These are phyloP conservation scores for Globia sparganii DNA, from an alignment of 2,888 invertebrate genomes.

Conservation along the genomic window DNA sequence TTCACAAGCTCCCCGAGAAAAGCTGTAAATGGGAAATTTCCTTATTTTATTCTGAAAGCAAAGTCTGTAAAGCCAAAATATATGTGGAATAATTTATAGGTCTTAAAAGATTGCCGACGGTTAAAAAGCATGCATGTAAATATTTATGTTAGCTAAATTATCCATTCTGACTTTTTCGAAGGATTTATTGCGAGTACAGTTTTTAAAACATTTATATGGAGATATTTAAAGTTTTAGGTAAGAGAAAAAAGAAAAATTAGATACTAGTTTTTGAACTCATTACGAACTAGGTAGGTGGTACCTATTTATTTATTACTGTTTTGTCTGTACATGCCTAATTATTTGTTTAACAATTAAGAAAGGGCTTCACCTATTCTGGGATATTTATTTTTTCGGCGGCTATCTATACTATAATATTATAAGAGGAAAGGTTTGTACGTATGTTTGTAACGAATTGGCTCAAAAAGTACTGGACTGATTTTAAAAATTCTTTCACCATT, in stretches of 20 bases:
- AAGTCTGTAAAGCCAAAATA: conserved; percentile 23
- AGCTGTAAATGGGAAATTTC: conserved; percentile 9
- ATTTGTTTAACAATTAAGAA: no score
- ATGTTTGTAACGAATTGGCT: no score
- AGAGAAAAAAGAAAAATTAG: not conserved
- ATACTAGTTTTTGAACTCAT: no score
- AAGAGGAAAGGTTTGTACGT: no score
- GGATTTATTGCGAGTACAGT: not conserved
- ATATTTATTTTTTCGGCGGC: no score
- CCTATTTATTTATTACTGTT: not conserved
- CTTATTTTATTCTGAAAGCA: conserved; percentile 24
- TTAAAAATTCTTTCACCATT: no score
- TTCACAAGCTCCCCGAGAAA: conserved; percentile 25
- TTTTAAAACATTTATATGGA: not conserved
- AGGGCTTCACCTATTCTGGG: no score
- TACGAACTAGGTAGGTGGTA: not conserved
- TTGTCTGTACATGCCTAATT: no score
- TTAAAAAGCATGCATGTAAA: conserved; percentile 27
- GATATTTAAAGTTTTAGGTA: not conserved
- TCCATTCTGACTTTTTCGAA: conserved; percentile 1
- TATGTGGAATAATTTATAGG: conserved; percentile 54
- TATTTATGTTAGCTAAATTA: conserved; percentile 25
- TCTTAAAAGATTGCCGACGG: conserved; percentile 37
- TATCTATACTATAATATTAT: no score
- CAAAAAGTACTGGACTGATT: no score